These are phyloP conservation scores for Himantopus leucocephalus DNA, from an alignment of 2,113 vertebrate species.

Conservation along the genomic window DNA sequence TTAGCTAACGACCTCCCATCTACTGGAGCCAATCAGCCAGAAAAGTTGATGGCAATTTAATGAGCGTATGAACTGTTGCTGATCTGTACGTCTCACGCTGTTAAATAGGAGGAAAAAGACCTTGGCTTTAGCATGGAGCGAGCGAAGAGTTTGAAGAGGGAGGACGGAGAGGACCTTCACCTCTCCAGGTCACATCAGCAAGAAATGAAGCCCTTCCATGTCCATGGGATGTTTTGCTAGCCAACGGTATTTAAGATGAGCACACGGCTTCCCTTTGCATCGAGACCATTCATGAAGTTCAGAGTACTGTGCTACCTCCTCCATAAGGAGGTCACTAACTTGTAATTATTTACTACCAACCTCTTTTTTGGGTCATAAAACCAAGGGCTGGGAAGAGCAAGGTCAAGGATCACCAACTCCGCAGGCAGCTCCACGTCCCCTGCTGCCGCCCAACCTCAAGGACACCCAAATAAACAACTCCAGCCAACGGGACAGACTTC, in stretches of 20 bases:
- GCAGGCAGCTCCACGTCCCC: not conserved
- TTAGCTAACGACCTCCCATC: not conserved
- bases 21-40: not conserved
- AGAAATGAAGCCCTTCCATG: not conserved
- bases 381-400: not conserved
- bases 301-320: not conserved
- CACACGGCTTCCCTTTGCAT: not conserved
- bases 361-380: not conserved
- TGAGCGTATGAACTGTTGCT: not conserved
- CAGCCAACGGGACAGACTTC: accelerated
- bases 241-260: not conserved
- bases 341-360: not conserved
- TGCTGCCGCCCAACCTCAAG: not conserved
- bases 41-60: not conserved
- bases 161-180: not conserved
- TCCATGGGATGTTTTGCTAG: accelerated
- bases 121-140: not conserved
- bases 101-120: not conserved
- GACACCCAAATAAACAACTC: not conserved
- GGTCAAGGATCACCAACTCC: not conserved
- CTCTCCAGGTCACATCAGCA: not conserved
- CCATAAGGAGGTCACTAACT: not conserved
- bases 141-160: not conserved
- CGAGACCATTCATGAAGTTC: not conserved
- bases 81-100: accelerated